Evolutionary conservation across 2,888 invertebrate genomes (phyloP).

Genomic region (Fissipunctia ypsillon): DNA sequence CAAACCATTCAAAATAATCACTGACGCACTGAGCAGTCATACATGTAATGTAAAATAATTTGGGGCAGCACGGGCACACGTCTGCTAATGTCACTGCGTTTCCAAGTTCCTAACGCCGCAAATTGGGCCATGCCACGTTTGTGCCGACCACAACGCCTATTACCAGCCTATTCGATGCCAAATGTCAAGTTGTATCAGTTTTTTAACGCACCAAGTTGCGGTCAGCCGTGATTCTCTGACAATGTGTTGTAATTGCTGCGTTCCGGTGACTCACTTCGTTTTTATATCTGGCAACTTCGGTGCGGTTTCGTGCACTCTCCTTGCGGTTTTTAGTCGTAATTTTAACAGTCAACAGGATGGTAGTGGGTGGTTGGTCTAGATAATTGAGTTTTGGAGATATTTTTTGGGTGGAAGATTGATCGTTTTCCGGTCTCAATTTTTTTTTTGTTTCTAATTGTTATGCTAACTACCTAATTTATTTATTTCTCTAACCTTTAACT

Average conservation of each 20-base stretch:
- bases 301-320: conserved; percentile 60
- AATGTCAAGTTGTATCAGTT: conserved; percentile 69
- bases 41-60: conserved; percentile 49
- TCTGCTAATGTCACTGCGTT: conserved; percentile 59
- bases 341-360: conserved; percentile 64
- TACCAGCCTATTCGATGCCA: conserved; percentile 63
- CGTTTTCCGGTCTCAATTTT: neutral
- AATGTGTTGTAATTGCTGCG: conserved; percentile 82
- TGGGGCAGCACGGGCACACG: conserved; percentile 15
- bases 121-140: conserved; percentile 60
- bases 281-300: conserved; percentile 53
- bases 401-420: neutral
- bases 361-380: conserved; percentile 37
- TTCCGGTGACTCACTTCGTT: conserved; percentile 63
- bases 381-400: conserved; percentile 44
- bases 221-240: conserved; percentile 71
- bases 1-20: conserved; percentile 30
- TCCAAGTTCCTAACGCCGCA: conserved; percentile 60
- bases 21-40: conserved; percentile 2
- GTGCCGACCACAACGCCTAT: conserved; percentile 63
- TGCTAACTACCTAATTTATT: neutral
- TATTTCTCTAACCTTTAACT: conserved; percentile 29
- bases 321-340: conserved; percentile 66
- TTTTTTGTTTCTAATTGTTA: neutral
- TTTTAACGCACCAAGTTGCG: conserved; percentile 63